A percentile compares a stretch with the other conserved stretches of the same genome.
Evolutionary conservation across 2,113 vertebrate species (phyloP).

Genomic region (Melospiza melodia): DNA sequence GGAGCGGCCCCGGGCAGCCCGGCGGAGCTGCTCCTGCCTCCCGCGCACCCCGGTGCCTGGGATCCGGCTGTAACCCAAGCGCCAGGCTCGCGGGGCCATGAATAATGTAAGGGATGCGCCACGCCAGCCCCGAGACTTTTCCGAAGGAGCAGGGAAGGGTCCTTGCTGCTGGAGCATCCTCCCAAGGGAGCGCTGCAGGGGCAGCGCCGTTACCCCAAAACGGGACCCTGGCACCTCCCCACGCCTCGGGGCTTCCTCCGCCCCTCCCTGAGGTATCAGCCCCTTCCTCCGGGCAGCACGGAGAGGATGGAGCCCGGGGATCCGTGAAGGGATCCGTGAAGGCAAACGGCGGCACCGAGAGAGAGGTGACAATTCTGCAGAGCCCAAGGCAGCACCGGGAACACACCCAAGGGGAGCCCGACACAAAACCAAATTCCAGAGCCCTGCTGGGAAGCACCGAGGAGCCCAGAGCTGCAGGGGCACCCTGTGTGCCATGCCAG

Average conservation of each 20-base stretch:
- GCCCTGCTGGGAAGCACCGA: not conserved
- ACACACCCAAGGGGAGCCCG: not conserved
- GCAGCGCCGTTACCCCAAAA: rapidly evolving
- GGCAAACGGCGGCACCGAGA: not conserved
- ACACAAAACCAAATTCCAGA: not conserved
- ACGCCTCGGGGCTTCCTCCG: rapidly evolving
- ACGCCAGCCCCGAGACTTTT: slow-evolving; percentile 80
- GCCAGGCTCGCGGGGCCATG: slow-evolving; percentile 75
- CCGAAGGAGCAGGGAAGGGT: slow-evolving; percentile 64
- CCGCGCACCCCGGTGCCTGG: slow-evolving; percentile 20
- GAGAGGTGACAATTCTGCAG: not conserved
- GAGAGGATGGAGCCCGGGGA: not conserved
- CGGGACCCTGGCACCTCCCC: not conserved
- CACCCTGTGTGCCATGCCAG: rapidly evolving
- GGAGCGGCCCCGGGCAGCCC: not conserved
- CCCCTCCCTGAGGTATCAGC: not conserved
- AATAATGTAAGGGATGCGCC: slow-evolving; percentile 88
- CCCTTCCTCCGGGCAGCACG: rapidly evolving
- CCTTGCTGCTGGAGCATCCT: not conserved
- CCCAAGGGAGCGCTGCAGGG: rapidly evolving
- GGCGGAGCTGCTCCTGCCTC: slow-evolving; percentile 1
- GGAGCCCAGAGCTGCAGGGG: rapidly evolving
- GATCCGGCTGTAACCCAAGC: slow-evolving; percentile 86
- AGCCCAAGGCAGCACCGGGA: not conserved
- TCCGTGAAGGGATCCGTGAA: rapidly evolving